Conservation (phyloP, 2,797 vertebrate genomes). For the Coluber constrictor region DNA sequence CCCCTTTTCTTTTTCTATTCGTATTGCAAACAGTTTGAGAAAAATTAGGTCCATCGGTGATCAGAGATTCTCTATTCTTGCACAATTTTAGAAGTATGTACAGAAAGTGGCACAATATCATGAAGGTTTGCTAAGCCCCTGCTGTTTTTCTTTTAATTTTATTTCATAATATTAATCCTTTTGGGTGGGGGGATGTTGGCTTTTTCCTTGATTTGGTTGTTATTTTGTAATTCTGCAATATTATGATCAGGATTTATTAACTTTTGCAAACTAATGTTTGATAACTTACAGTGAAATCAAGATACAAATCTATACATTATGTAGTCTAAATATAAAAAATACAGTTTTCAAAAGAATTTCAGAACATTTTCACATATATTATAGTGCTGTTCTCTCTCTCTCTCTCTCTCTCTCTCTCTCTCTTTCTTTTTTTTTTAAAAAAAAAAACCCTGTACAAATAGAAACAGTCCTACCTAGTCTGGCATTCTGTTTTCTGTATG, state of each 20-base stretch:
- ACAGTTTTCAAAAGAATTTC: background rate
- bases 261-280: background rate
- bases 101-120: background rate
- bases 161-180: background rate
- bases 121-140: background rate
- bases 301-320: background rate
- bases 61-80: background rate
- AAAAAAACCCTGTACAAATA: background rate
- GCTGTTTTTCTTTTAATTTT: background rate
- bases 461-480: background rate
- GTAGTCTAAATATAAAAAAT: background rate
- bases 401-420: background rate
- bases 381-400: constrained; percentile 1
- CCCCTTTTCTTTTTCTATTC: background rate
- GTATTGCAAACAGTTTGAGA: background rate
- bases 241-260: background rate
- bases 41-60: background rate
- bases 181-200: background rate
- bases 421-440: too few species aligned
- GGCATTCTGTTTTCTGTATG: background rate
- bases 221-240: background rate
- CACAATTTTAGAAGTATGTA: background rate
- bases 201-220: background rate
- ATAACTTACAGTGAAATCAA: constrained; percentile 23
- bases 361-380: constrained; percentile 40